These are phyloP conservation scores for Pomacea canaliculata DNA, from an alignment of 2,888 invertebrate genomes.

Conservation along the genomic window DNA sequence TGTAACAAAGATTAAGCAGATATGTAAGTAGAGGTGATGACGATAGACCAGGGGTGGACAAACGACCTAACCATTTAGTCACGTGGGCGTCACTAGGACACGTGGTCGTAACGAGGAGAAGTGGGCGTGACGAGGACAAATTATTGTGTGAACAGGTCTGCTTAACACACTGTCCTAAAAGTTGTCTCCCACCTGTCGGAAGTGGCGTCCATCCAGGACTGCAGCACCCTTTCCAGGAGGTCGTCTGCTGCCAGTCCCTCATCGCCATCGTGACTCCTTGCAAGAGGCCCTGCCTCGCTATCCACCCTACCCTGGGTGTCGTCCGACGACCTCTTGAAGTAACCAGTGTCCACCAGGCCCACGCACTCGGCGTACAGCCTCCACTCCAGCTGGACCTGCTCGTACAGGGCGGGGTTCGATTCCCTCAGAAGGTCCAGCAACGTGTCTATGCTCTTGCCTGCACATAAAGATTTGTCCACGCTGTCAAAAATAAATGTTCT, in stretches of 20 bases:
- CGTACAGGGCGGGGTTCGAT: constrained; percentile 21
- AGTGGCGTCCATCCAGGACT: background rate
- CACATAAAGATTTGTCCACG: background rate
- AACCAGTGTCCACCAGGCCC: constrained; percentile 48
- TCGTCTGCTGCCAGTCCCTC: background rate
- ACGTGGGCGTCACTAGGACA: no score
- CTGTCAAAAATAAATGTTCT: no score
- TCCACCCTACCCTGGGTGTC: background rate
- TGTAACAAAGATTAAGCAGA: no score
- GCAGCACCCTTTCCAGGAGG: background rate
- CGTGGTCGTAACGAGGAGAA: no score
- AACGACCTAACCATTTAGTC: no score
- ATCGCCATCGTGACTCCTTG: no score
- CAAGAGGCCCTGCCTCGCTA: no score
- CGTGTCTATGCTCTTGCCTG: constrained; percentile 20
- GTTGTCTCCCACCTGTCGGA: background rate
- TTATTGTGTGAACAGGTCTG: background rate
- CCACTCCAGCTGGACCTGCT: constrained; percentile 35
- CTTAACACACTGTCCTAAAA: background rate
- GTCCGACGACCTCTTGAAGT: constrained; percentile 41
- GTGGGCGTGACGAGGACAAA: background rate
- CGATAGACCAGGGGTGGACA: no score
- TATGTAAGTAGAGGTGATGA: no score
- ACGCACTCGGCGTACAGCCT: constrained; percentile 44
- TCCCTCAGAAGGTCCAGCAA: constrained; percentile 18